These are phyloP conservation scores for Arge pagana DNA, from an alignment of 2,888 invertebrate species.

Conservation along the genomic window DNA sequence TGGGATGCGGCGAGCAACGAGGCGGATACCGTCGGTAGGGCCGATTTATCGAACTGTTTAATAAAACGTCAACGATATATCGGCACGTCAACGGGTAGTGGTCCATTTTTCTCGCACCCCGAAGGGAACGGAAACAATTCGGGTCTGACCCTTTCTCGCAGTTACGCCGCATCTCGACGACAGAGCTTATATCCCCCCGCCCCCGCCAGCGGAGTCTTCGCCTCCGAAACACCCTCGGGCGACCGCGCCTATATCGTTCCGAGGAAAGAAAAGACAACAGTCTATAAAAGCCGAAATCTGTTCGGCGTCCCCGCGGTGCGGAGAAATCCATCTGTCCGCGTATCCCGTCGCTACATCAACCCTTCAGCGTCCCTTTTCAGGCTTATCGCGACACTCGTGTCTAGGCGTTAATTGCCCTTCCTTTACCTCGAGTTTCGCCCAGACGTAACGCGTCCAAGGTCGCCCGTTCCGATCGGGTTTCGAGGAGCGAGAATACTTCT, in stretches of 20 bases:
- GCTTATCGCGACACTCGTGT: no score
- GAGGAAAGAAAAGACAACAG: conserved; percentile 1
- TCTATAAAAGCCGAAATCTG: no score
- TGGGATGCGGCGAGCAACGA: no score
- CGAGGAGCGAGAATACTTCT: no score
- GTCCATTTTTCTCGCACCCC: neutral
- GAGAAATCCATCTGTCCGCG: neutral
- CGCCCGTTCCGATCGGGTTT: neutral
- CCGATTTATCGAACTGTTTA: no score
- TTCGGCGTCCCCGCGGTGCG: neutral
- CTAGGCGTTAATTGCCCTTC: neutral
- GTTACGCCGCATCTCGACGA: neutral
- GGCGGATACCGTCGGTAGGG: no score
- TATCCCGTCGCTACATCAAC: neutral
- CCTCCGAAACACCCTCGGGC: conserved; percentile 1
- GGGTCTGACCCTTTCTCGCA: neutral
- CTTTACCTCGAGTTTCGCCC: neutral
- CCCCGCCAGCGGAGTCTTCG: neutral
- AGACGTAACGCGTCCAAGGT: neutral
- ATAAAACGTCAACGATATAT: conserved; percentile 1
- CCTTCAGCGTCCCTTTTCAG: no score
- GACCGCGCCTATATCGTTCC: neutral
- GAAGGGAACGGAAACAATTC: neutral
- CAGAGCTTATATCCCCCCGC: neutral
- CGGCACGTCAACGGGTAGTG: neutral